Conservation (phyloP, 2,888 invertebrate species). For the Bellardia bayeri region DNA sequence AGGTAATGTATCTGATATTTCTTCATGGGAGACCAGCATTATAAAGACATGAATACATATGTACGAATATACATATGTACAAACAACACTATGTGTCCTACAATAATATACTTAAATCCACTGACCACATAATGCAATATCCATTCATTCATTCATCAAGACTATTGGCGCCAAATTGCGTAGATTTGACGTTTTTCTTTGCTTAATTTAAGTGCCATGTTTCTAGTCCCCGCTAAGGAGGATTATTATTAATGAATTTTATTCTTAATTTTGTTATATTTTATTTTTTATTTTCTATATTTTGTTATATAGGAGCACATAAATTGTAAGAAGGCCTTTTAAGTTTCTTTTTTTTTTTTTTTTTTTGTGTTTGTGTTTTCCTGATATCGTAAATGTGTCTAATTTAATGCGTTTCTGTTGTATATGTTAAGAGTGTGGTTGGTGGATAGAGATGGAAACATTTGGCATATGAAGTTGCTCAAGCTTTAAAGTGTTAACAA, state of each 20-base stretch:
- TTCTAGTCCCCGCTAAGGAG: slow-evolving; percentile 15
- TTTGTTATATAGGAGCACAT: slow-evolving; percentile 34
- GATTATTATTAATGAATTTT: slow-evolving; percentile 61
- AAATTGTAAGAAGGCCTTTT: slow-evolving; percentile 47
- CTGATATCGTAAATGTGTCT: slow-evolving; percentile 13
- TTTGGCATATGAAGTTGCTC: slow-evolving; percentile 55
- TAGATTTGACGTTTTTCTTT: slow-evolving; percentile 55
- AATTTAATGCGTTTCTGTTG: slow-evolving; percentile 27
- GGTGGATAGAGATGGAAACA: neutral
- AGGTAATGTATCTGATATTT: slow-evolving; percentile 32
- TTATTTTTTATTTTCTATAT: slow-evolving; percentile 32
- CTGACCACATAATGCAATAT: slow-evolving; percentile 54
- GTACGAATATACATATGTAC: neutral
- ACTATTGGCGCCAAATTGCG: slow-evolving; percentile 70
- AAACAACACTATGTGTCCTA: neutral
- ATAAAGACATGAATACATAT: neutral
- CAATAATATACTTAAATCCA: slow-evolving; percentile 9
- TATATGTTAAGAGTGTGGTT: neutral
- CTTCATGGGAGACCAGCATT: slow-evolving; percentile 52
- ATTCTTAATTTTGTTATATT: slow-evolving; percentile 29
- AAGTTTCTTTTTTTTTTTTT: slow-evolving; percentile 3
- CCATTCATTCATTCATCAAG: slow-evolving; percentile 65
- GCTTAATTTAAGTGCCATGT: slow-evolving; percentile 46
- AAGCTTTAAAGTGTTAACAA: slow-evolving; percentile 69
- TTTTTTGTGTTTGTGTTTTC: neutral